These are phyloP conservation scores for Neotoma lepida DNA, from an alignment of 2,113 vertebrate genomes.

Conservation along the genomic window DNA sequence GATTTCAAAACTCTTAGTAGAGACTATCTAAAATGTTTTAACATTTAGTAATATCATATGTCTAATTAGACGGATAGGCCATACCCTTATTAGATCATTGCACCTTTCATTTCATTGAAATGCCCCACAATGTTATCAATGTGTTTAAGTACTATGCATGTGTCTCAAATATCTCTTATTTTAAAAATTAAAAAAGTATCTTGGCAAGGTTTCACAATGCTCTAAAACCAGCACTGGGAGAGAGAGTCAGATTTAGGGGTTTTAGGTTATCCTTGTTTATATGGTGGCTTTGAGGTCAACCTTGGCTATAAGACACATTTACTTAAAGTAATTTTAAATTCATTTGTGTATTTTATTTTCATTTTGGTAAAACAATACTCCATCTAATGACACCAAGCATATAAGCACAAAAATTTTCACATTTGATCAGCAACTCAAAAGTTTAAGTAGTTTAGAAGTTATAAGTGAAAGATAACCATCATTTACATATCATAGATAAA, in stretches of 20 bases:
- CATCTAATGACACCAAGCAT: background rate
- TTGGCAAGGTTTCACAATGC: background rate
- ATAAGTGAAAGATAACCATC: no score
- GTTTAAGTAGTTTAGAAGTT: no score
- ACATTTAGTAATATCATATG: background rate
- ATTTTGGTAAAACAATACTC: background rate
- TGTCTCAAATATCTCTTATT: background rate
- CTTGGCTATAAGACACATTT: background rate
- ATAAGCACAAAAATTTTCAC: no score
- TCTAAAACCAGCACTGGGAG: background rate
- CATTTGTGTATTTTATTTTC: constrained; percentile 18
- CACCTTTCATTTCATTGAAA: background rate
- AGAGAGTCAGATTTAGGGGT: background rate
- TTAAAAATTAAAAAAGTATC: no score
- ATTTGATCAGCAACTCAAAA: no score
- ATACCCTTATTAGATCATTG: background rate
- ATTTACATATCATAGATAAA: no score
- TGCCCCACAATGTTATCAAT: background rate
- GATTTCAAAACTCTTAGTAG: background rate
- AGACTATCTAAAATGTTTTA: background rate
- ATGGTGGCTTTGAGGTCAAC: background rate
- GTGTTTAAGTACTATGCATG: background rate
- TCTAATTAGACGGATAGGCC: background rate
- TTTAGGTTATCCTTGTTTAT: background rate
- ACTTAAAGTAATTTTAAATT: background rate